Base-by-base conservation (phyloP, 2,113 vertebrate genomes). In the Chelonoidis abingdonii region DNA sequence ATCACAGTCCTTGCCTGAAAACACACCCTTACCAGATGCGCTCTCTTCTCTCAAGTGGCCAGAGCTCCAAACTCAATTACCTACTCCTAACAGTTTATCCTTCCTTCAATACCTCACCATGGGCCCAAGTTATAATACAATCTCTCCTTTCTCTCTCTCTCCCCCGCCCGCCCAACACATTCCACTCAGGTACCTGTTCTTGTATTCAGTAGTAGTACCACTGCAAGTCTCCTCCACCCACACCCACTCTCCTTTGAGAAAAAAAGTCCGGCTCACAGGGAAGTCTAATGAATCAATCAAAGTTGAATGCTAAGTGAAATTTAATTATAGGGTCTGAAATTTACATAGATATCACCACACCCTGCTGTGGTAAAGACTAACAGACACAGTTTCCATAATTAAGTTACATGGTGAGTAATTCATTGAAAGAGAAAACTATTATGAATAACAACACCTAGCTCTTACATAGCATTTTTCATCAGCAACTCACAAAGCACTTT, bases 151-250 rank as follows among this genome's bases (percentile, higher is more conserved):
- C 57, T 56, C 22, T 21, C 53, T 14, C 25, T 13, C 13, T 65
- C 29, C 85, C 76, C 6, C 6, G 2, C 53, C 5, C 3, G n/a
- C 25, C 69, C 85, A 53, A 84, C 78, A 87, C 96, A 96, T 89
- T 96, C 93, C 84, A 93, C 88, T 94, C 87, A 78, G 88, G 90
- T 97, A 96, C 94, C 92, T 96, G 93, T 52, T 96, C 79, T 78
- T 59, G 83, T 57, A 83, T 83, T 96, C 92, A 85, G 79, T 78
- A 82, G 86, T 94, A 94, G 86, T 76, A 94, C 89, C 89, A 93
- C 80, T 90, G 94, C 89, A 84, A 31, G 86, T 35, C 92, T 95
- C 93, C 94, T 84, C 81, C 7, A 44, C 44, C 93, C 76, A 72
- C 89, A 89, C 92, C 92, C 89, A 76, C 89, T 91, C 93, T 94